These are phyloP conservation scores for Drosophila insularis DNA, from an alignment of 1,140 invertebrate species.

Conservation along the genomic window DNA sequence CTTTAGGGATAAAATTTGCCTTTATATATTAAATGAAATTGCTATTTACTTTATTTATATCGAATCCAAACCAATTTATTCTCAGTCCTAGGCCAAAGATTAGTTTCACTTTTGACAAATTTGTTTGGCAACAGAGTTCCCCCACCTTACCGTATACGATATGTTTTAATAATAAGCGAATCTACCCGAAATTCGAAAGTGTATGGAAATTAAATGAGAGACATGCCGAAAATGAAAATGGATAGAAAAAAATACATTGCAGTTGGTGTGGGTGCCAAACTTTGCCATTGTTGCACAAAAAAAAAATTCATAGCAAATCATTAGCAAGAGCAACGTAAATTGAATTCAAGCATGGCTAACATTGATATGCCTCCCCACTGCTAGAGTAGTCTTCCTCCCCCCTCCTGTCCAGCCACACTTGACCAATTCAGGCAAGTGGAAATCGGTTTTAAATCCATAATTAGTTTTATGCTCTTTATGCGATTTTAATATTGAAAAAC, in stretches of 20 bases:
- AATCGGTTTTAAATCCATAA: slow-evolving; percentile 37
- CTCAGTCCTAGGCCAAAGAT: too few species aligned
- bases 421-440: background rate
- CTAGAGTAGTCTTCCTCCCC: background rate
- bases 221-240: slow-evolving; percentile 9
- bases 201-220: slow-evolving; percentile 51
- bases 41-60: too few species aligned
- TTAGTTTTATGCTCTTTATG: slow-evolving; percentile 73
- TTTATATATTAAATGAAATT: too few species aligned
- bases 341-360: slow-evolving; percentile 72
- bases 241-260: slow-evolving; percentile 22
- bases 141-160: too few species aligned
- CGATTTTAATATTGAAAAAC: slow-evolving; percentile 65
- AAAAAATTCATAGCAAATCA: slow-evolving; percentile 16
- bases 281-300: slow-evolving; percentile 30
- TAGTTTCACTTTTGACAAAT: too few species aligned
- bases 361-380: slow-evolving; percentile 54
- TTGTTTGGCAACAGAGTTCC: too few species aligned
- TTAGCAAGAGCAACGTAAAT: slow-evolving; percentile 40
- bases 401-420: background rate
- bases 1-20: too few species aligned
- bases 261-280: slow-evolving; percentile 56
- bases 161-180: background rate
- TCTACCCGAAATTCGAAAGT: slow-evolving; percentile 24
- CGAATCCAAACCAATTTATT: too few species aligned